A percentile compares a stretch with the other conserved stretches of the same genome.
Evolutionary conservation across 2,888 invertebrate genomes (phyloP).

Genomic region (Agonopterix alstromeriana): DNA sequence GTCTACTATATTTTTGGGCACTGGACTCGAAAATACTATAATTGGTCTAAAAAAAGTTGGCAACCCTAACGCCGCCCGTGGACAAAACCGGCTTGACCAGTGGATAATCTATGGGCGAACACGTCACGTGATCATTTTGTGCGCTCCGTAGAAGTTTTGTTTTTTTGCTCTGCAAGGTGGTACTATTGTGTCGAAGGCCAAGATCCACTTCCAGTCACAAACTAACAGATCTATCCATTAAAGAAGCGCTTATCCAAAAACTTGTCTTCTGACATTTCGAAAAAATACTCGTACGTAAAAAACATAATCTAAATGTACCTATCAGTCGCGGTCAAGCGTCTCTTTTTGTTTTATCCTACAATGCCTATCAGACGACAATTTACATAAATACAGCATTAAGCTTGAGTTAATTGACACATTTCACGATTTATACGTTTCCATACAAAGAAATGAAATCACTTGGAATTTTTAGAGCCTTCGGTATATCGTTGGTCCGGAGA

Average conservation of each 20-base stretch:
- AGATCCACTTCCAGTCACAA: no score
- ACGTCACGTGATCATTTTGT: no score
- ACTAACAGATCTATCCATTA: slow-evolving; percentile 1
- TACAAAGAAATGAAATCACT: slow-evolving; percentile 46
- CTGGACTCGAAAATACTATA: no score
- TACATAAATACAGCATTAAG: slow-evolving; percentile 72
- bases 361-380: slow-evolving; percentile 55
- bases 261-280: slow-evolving; percentile 32
- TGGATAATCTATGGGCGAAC: no score
- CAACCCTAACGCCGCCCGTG: no score
- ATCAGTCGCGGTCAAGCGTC: slow-evolving; percentile 38
- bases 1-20: no score
- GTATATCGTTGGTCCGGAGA: slow-evolving; percentile 34
- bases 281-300: slow-evolving; percentile 32
- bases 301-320: slow-evolving; percentile 35
- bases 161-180: no score
- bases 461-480: slow-evolving; percentile 35
- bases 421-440: slow-evolving; percentile 64
- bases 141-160: no score
- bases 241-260: slow-evolving; percentile 16
- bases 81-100: no score
- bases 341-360: slow-evolving; percentile 51
- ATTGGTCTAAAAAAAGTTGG: no score
- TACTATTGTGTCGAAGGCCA: no score
- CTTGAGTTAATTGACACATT: slow-evolving; percentile 73